These are phyloP conservation scores for Drosophila varians DNA, from an alignment of 1,140 invertebrate species.

Conservation along the genomic window DNA sequence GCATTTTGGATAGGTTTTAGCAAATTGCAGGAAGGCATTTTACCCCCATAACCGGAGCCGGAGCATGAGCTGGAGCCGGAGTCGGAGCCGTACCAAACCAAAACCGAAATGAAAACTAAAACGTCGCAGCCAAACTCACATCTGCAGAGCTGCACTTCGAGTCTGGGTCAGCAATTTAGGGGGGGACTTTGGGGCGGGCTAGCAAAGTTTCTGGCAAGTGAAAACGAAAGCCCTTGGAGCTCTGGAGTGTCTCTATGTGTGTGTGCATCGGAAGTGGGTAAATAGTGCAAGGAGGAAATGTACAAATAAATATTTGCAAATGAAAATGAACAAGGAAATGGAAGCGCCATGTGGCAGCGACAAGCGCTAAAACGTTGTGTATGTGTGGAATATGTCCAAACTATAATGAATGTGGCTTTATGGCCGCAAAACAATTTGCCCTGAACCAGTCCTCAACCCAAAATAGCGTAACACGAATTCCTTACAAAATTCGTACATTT, in stretches of 20 bases:
- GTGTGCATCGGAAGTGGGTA: slow-evolving; percentile 65
- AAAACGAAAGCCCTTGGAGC: slow-evolving; percentile 64
- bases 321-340: slow-evolving; percentile 75
- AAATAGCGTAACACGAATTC: slow-evolving; percentile 27
- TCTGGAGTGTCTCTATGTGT: slow-evolving; percentile 12
- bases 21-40: slow-evolving; percentile 66
- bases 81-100: slow-evolving; percentile 13
- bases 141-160: slow-evolving; percentile 45
- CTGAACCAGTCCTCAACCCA: slow-evolving; percentile 29
- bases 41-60: background rate
- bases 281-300: slow-evolving; percentile 68
- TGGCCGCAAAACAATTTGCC: slow-evolving; percentile 34
- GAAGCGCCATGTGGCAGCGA: slow-evolving; percentile 58
- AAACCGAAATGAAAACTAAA: slow-evolving; percentile 63
- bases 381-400: slow-evolving; percentile 35
- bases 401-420: slow-evolving; percentile 33
- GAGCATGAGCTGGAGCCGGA: slow-evolving; percentile 6
- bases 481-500: slow-evolving; percentile 16
- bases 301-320: slow-evolving; percentile 79
- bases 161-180: slow-evolving; percentile 53
- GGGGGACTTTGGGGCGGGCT: slow-evolving; percentile 15
- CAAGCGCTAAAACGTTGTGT: slow-evolving; percentile 62
- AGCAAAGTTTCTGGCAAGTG: slow-evolving; percentile 57
- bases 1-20: slow-evolving; percentile 38
- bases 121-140: slow-evolving; percentile 55